phyloP scores from a whole-genome alignment of 1,140 invertebrate genomes.

The Coptotermes formosanus region DNA sequence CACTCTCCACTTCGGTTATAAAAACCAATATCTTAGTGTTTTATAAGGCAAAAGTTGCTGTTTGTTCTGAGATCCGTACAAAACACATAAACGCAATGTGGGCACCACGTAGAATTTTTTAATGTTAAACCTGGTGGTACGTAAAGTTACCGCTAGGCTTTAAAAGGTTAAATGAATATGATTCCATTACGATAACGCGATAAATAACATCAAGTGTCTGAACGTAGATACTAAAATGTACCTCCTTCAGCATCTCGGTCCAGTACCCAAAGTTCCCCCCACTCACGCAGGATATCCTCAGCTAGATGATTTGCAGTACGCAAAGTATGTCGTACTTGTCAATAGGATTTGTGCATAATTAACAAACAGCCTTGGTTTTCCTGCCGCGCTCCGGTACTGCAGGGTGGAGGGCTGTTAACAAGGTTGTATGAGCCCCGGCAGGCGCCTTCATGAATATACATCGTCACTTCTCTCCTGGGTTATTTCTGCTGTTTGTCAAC shows the following conservation, averaged over 20 bases:
- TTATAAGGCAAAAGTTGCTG: too few relatives aligned
- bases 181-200: neutral
- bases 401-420: neutral
- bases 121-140: too few relatives aligned
- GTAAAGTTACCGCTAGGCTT: too few relatives aligned
- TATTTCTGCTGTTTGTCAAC: conserved; percentile 18
- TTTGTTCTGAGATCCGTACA: too few relatives aligned
- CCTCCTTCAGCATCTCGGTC: neutral
- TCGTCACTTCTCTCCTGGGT: conserved; percentile 16
- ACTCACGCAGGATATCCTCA: neutral
- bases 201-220: neutral
- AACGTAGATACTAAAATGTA: neutral
- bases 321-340: conserved; percentile 1
- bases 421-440: neutral
- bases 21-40: too few relatives aligned
- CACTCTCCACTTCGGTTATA: too few relatives aligned
- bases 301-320: neutral
- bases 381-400: neutral
- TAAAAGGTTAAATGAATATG: too few relatives aligned
- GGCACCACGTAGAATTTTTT: too few relatives aligned
- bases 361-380: neutral
- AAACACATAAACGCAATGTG: too few relatives aligned
- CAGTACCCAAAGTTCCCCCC: neutral
- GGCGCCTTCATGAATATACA: conserved; percentile 18
- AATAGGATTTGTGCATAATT: conserved; percentile 16